Conservation (phyloP, 2,797 vertebrate species). For the Diceros bicornis region DNA sequence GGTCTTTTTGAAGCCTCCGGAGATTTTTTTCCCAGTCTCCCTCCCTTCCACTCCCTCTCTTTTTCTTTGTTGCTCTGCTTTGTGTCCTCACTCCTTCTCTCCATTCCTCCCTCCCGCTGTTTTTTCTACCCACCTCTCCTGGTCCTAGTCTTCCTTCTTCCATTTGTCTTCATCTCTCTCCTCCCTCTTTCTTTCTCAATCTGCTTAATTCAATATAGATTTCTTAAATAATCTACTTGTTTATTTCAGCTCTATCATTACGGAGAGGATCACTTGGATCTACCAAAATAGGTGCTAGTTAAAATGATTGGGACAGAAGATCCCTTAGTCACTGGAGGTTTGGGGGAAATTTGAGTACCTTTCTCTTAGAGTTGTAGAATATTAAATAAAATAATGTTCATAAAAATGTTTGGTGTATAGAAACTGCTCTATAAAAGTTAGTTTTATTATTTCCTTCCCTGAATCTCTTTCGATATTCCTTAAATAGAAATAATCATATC, state of each 20-base stretch:
- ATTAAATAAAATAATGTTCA: slow-evolving; percentile 11
- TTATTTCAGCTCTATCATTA: neutral
- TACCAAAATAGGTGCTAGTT: neutral
- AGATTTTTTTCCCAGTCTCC: neutral
- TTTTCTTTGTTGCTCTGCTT: neutral
- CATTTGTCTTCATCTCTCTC: neutral
- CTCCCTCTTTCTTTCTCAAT: neutral
- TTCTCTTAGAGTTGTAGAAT: neutral
- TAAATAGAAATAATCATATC: slow-evolving; percentile 1
- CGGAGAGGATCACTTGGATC: neutral
- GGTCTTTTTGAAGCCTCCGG: neutral
- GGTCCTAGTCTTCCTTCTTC: neutral
- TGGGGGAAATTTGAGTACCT: neutral
- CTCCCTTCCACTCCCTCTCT: neutral
- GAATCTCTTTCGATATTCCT: neutral
- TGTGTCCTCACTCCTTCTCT: neutral
- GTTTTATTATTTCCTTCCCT: slow-evolving; percentile 30
- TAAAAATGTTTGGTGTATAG: neutral
- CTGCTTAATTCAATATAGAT: neutral
- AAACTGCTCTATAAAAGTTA: neutral
- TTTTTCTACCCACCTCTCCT: neutral
- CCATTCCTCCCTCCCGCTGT: fast-evolving
- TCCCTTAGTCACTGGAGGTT: neutral
- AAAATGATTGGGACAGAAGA: neutral
- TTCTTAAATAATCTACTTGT: neutral